Percentiles rank a stretch among this genome's conserved stretches.
These are phyloP conservation scores for Radopholus similis DNA, from an alignment of 1,140 invertebrate genomes.

Conservation along the genomic window DNA sequence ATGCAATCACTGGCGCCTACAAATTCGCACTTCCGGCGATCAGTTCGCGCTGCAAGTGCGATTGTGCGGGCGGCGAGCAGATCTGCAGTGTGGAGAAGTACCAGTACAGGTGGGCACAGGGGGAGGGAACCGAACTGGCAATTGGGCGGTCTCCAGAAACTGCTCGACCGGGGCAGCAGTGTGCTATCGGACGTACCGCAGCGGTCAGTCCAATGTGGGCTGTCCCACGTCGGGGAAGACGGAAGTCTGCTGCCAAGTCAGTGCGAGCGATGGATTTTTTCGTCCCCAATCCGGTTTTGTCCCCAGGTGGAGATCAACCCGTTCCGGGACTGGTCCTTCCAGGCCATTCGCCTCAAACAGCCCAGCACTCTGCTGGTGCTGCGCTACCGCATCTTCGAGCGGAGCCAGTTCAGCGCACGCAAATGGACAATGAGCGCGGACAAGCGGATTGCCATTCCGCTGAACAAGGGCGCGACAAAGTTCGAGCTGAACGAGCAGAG, in stretches of 20 bases:
- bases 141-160: conserved; percentile 29
- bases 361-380: conserved; percentile 45
- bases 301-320: conserved; percentile 28
- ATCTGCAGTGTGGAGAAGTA: conserved; percentile 47
- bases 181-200: conserved; percentile 50
- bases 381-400: conserved; percentile 42
- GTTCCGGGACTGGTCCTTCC: conserved; percentile 49
- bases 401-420: background rate
- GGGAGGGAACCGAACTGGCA: too few species aligned
- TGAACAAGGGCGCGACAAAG: conserved; percentile 47
- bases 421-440: conserved; percentile 29
- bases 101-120: conserved; percentile 45
- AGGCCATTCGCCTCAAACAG: conserved; percentile 43
- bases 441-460: conserved; percentile 36
- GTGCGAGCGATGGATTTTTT: background rate
- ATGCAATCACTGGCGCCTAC: conserved; percentile 45
- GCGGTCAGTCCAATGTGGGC: conserved; percentile 38
- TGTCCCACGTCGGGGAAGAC: conserved; percentile 33
- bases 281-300: background rate
- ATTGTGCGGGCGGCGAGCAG: conserved; percentile 48
- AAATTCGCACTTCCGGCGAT: conserved; percentile 46
- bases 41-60: conserved; percentile 44
- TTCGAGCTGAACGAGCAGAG: conserved; percentile 44
- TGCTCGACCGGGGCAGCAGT: conserved; percentile 30
- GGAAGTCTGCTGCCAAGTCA: conserved; percentile 45